phyloP scores from a whole-genome alignment of 2,797 vertebrate species.

The Microctenopoma stevenorrisi region DNA sequence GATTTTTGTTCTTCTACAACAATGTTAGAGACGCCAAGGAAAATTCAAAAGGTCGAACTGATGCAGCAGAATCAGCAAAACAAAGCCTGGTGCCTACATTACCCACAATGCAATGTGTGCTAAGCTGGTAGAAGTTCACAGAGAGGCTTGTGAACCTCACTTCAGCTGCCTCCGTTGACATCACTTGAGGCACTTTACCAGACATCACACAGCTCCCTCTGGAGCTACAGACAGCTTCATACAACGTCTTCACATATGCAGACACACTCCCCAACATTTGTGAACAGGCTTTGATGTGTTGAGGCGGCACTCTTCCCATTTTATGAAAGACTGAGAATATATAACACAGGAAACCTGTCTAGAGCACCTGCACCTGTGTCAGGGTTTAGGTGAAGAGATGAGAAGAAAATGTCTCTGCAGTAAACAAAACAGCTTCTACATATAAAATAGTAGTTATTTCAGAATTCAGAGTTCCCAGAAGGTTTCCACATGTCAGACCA shows the following conservation, averaged over 20 bases:
- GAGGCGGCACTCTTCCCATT: neutral
- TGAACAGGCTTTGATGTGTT: neutral
- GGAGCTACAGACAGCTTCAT: neutral
- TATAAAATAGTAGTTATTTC: conserved; percentile 3
- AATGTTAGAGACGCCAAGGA: no score
- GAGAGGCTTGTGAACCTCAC: neutral
- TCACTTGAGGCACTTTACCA: neutral
- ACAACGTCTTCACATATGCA: neutral
- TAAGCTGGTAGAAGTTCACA: neutral
- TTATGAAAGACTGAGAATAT: neutral
- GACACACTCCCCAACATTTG: neutral
- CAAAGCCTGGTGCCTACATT: neutral
- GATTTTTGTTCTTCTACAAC: no score
- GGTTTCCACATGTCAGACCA: conserved; percentile 23
- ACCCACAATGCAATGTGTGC: neutral
- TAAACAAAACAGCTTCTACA: conserved; percentile 27
- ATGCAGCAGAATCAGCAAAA: neutral
- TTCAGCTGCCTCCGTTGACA: neutral
- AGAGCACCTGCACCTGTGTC: neutral
- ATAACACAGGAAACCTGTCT: neutral
- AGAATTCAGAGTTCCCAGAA: conserved; percentile 33
- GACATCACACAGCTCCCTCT: neutral
- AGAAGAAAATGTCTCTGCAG: conserved; percentile 9
- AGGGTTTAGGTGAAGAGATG: conserved; percentile 4
- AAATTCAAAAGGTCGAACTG: no score